Evolutionary conservation across 2,797 vertebrate species (phyloP).

Genomic region (Typhlichthys eigenmanni): DNA sequence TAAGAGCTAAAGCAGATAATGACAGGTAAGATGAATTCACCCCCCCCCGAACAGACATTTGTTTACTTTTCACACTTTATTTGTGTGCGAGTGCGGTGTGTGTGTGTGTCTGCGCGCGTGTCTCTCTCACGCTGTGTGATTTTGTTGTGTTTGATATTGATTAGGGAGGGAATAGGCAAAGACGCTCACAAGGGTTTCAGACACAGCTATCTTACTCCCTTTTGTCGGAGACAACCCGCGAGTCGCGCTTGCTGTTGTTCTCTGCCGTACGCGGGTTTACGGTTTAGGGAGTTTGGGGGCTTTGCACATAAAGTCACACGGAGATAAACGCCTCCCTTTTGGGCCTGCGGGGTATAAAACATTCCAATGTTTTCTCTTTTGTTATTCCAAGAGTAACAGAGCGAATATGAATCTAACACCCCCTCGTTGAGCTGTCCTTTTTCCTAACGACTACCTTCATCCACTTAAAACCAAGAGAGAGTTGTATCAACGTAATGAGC

Average conservation of each 20-base stretch:
- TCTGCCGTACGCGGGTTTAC: slow-evolving; percentile 39
- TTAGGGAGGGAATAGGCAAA: slow-evolving; percentile 76
- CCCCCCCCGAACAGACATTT: slow-evolving; percentile 71
- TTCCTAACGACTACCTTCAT: slow-evolving; percentile 40
- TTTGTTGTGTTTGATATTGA: slow-evolving; percentile 81
- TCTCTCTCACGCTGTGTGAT: slow-evolving; percentile 61
- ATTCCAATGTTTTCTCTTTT: slow-evolving; percentile 63
- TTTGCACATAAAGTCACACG: slow-evolving; percentile 72
- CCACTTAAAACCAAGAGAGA: slow-evolving; percentile 25
- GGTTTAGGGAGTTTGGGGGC: slow-evolving; percentile 62
- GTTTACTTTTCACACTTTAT: slow-evolving; percentile 67
- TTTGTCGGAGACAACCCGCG: slow-evolving; percentile 66
- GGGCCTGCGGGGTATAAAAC: slow-evolving; percentile 63
- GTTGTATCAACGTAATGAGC: slow-evolving; percentile 52
- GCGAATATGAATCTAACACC: slow-evolving; percentile 46
- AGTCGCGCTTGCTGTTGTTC: slow-evolving; percentile 62
- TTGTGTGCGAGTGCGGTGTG: slow-evolving; percentile 11
- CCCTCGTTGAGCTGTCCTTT: slow-evolving; percentile 22
- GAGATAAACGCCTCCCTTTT: slow-evolving; percentile 74
- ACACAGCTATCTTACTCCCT: slow-evolving; percentile 60
- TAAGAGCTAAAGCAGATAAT: slow-evolving; percentile 90
- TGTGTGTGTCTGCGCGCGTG: slow-evolving; percentile 30
- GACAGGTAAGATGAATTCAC: slow-evolving; percentile 87
- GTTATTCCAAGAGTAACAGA: slow-evolving; percentile 41
- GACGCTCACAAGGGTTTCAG: slow-evolving; percentile 68